phyloP scores from a whole-genome alignment of 1,140 invertebrate genomes.

The Lasioglossum albipes region DNA sequence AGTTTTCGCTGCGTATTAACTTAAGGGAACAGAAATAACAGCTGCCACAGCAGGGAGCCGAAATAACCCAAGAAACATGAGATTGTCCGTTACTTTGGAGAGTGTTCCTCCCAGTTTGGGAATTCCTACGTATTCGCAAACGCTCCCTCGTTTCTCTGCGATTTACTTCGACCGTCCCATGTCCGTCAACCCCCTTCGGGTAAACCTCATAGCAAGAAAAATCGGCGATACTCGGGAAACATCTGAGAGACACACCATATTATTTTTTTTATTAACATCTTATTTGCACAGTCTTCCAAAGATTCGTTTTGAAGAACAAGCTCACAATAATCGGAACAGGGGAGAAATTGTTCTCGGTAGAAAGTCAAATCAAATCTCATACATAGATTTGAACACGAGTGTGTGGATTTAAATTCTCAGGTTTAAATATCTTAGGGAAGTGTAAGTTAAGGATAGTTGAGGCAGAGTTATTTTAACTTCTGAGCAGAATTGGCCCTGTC shows the following conservation, averaged over 20 bases:
- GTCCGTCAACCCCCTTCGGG: neutral
- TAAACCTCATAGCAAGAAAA: slow-evolving; percentile 3
- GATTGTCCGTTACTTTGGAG: slow-evolving; percentile 51
- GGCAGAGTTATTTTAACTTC: no score
- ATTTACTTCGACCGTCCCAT: slow-evolving; percentile 31
- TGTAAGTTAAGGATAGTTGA: neutral
- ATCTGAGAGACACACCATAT: neutral
- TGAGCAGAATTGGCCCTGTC: neutral
- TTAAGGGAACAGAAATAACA: slow-evolving; percentile 70
- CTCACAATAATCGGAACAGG: no score
- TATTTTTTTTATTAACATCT: no score
- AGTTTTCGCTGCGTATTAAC: slow-evolving; percentile 56
- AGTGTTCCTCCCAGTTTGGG: slow-evolving; percentile 31
- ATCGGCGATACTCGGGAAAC: neutral
- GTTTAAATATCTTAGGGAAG: no score
- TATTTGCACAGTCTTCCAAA: no score
- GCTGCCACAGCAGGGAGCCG: slow-evolving; percentile 48
- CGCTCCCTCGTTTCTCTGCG: slow-evolving; percentile 28
- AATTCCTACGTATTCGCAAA: slow-evolving; percentile 32
- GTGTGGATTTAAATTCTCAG: no score
- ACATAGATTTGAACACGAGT: no score
- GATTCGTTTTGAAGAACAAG: no score
- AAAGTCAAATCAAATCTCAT: no score
- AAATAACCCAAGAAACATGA: slow-evolving; percentile 65
- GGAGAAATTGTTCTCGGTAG: no score